Evolutionary conservation across 2,113 vertebrate species (phyloP), one percentile per base, ranked within the genome.

Genomic region (Euleptes europaea): DNA sequence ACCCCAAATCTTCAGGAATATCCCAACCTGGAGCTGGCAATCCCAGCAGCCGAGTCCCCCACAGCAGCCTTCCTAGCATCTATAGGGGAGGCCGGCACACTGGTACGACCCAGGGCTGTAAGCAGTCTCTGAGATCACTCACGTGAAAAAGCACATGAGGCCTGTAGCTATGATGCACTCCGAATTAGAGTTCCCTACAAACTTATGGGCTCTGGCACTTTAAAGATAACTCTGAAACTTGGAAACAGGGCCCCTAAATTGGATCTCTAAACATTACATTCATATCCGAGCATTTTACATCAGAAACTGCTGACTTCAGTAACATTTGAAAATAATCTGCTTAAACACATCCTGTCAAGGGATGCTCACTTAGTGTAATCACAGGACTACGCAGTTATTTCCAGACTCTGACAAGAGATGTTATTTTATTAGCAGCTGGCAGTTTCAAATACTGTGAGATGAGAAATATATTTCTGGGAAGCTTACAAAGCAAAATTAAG

Each of bases 401-500:
- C 60, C 19, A 80, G 42, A 19, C 23, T 23, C 23, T 5, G 23
- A 60, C 75, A 54, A 86, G 12, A 79, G 78, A 72, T 23, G 4
- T 42, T 0, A 1, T 40, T 51, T 73, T 80, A n/a, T 78, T 60
- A 54, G 89, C 73, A 57, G 5, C 3, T 33, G 83, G 31, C 11
- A 14, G 35, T 26, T 73, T 84, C 28, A 66, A 84, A 72, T 0
- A 1, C 31, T 78, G 88, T 19, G 44, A 90, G 73, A 89, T 21
- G 47, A 90, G 73, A 84, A 85, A 63, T 9, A 69, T 80, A 11
- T 84, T 82, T 0, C 0, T 65, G 31, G 21, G 69, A 86, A 19
- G 72, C 66, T 72, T 17, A 12, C 17, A 38, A 78, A 88, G n/a
- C 14, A n/a, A 51, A 84, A 65, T 12, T 81, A 81, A 86, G n/a